Evolutionary conservation across 2,797 vertebrate species (phyloP), one percentile per base, ranked within the genome.

Genomic region (Clangula hyemalis): DNA sequence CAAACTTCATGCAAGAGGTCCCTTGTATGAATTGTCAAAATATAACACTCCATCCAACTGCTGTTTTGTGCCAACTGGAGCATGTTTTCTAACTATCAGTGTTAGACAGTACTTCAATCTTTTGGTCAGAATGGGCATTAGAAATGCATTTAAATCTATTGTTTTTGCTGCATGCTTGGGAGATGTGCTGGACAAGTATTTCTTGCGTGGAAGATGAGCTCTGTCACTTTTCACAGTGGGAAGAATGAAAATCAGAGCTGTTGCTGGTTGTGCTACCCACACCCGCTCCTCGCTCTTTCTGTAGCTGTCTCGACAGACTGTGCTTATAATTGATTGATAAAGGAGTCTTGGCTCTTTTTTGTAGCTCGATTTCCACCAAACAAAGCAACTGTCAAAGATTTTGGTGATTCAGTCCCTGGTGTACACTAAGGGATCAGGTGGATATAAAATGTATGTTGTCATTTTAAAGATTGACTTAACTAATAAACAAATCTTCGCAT

Each of bases 371-470:
- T 97, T 92, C 93, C 90, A 96, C 92, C 66, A 57, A 97, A 89
- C 83, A 89, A 97, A 97, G 95, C 95, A 96, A 93, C 97, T 97
- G 97, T 96, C 96, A 95, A 65, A 94, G 87, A 95, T 93, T 83
- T 97, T 89, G 95, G 93, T 95, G 90, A 96, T 89, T 96, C 78
- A 93, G 75, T 94, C 73, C 47, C 93, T 80, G 86, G 87, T 90
- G 94, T 47, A 27, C 7, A 8, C 73, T 49, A 95, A 93, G 85
- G 73, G 95, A 62, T 22, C 68, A 86, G 49, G 71, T 84, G 43
- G 89, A 78, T 91, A 88, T 47, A 72, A 96, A 97, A 75, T 76
- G 84, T 90, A 73, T 66, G 89, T 71, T 97, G 97, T 97, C 95
- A 93, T 68, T 90, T 95, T 87, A 86, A 76, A 11, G 32, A 79